A percentile compares a stretch with the other conserved stretches of the same genome.
Conservation (phyloP, 2,113 vertebrate genomes). For the human region DNA sequence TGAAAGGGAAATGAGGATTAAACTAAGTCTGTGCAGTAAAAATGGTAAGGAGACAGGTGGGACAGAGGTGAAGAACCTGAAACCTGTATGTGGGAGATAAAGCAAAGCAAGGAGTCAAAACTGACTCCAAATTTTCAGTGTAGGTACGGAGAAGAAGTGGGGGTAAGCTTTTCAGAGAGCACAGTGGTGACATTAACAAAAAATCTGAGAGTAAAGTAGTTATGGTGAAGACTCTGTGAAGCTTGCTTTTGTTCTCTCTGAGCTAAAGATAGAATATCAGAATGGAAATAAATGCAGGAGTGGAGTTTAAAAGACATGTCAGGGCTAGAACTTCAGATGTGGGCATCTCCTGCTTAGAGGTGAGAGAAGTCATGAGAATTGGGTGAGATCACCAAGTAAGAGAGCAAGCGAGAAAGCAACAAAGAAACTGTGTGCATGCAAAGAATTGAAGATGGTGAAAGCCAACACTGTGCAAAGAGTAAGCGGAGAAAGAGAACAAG, state of each 20-base stretch:
- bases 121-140: neutral
- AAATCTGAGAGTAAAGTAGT: neutral
- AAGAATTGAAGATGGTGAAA: neutral
- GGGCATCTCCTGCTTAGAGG: neutral
- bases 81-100: neutral
- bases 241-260: slow-evolving; percentile 1
- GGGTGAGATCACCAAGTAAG: neutral
- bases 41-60: neutral
- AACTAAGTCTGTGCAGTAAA: neutral
- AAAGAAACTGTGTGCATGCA: neutral
- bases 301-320: neutral
- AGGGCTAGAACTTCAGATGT: neutral
- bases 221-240: neutral
- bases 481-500: neutral
- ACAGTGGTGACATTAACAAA: neutral
- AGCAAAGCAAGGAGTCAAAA: neutral
- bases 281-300: neutral
- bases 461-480: neutral
- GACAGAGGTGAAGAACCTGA: neutral
- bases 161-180: neutral
- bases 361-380: slow-evolving; percentile 8
- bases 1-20: neutral
- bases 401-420: neutral
- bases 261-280: neutral
- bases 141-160: neutral